Percentiles rank a stretch among this genome's conserved stretches.
phyloP scores from a whole-genome alignment of 2,797 vertebrate genomes.

The Schizothorax lantsangensis region DNA sequence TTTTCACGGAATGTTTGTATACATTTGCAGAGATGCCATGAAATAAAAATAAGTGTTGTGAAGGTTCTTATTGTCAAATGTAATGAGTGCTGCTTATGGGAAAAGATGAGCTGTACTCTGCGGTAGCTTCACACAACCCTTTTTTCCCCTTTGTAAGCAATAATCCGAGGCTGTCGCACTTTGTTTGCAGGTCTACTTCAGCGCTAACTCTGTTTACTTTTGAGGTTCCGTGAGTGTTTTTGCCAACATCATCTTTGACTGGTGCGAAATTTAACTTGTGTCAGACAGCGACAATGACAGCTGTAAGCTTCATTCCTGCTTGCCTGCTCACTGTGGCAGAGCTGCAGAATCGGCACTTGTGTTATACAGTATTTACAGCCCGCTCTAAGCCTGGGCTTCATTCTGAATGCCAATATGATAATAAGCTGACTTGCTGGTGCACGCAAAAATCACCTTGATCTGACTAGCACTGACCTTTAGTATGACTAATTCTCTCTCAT shows the following conservation, averaged over 20 bases:
- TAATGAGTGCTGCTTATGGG: constrained; percentile 28
- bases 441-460: background rate
- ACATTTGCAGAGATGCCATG: constrained; percentile 17
- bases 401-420: constrained; percentile 1
- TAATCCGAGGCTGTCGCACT: constrained; percentile 31
- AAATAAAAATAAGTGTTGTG: constrained; percentile 20
- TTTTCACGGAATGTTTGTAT: constrained; percentile 22
- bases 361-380: background rate
- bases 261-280: constrained; percentile 37
- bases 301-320: constrained; percentile 33
- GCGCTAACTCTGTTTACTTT: constrained; percentile 40
- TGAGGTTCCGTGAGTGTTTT: constrained; percentile 31
- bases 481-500: background rate
- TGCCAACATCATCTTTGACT: constrained; percentile 27
- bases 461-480: background rate
- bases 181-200: constrained; percentile 43
- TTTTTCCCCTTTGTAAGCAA: constrained; percentile 43
- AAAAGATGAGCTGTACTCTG: constrained; percentile 10
- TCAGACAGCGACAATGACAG: constrained; percentile 24
- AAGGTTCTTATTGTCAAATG: constrained; percentile 32
- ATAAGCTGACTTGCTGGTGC: background rate
- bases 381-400: background rate
- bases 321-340: constrained; percentile 45
- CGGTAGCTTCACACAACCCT: background rate
- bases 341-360: constrained; percentile 23